These are phyloP conservation scores for Megaustenia siamemsis DNA, from an alignment of 2,888 invertebrate species.

Conservation along the genomic window DNA sequence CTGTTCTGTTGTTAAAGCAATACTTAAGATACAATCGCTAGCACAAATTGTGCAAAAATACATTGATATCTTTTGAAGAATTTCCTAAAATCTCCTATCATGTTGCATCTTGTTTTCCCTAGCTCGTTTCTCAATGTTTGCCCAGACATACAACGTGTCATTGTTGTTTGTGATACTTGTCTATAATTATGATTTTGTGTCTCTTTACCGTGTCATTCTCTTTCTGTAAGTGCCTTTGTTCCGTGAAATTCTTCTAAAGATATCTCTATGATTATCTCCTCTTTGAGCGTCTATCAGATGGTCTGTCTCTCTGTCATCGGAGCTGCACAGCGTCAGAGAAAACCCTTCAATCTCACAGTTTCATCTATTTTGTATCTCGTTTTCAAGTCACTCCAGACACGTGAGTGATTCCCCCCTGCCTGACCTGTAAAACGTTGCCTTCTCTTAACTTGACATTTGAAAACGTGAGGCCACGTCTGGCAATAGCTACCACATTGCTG, in stretches of 20 bases:
- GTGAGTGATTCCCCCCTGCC: background rate
- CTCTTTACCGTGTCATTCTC: background rate
- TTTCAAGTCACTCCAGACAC: background rate
- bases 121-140: background rate
- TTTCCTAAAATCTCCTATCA: background rate
- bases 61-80: background rate
- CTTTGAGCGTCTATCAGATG: background rate
- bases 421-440: background rate
- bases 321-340: background rate
- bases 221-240: background rate
- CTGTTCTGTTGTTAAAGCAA: too few species aligned
- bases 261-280: background rate
- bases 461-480: background rate
- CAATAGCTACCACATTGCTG: conserved; percentile 1
- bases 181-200: background rate
- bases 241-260: background rate
- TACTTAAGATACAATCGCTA: background rate
- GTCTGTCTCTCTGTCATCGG: background rate
- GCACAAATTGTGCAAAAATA: background rate
- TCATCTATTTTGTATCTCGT: background rate
- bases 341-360: background rate
- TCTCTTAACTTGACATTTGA: conserved; percentile 3
- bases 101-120: background rate
- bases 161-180: background rate
- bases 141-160: background rate